Percentiles rank a stretch among this genome's conserved stretches.
These are phyloP conservation scores for Hemiscyllium ocellatum DNA, from an alignment of 2,113 vertebrate species.

Conservation along the genomic window DNA sequence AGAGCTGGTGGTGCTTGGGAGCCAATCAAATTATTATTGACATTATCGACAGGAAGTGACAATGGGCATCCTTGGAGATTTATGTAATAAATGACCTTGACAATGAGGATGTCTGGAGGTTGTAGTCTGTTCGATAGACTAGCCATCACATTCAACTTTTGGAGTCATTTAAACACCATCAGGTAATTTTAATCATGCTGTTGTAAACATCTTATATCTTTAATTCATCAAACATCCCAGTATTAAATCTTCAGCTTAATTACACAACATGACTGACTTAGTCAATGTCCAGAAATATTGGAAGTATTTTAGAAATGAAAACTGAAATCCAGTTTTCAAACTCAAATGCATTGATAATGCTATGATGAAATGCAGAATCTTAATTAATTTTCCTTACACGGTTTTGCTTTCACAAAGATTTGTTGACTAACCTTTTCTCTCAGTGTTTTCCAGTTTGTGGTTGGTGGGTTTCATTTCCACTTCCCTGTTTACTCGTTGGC, in stretches of 20 bases:
- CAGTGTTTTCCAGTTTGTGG: not conserved
- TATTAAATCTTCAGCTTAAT: not conserved
- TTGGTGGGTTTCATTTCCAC: slow-evolving; percentile 25
- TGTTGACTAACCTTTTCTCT: not conserved
- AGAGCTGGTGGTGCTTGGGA: not conserved
- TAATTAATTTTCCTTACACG: not conserved
- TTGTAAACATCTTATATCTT: not conserved
- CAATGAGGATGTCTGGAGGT: not conserved
- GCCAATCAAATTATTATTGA: not conserved
- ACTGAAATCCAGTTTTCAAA: too few relatives aligned
- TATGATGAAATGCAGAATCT: too few relatives aligned
- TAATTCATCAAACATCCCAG: not conserved
- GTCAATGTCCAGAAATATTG: not conserved
- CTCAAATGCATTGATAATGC: too few relatives aligned
- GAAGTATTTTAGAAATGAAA: not conserved
- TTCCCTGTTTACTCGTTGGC: slow-evolving; percentile 12
- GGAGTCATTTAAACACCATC: not conserved
- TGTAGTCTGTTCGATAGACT: not conserved
- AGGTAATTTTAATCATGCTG: not conserved
- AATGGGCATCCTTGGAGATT: not conserved
- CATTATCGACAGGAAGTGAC: not conserved
- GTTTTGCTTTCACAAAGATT: not conserved
- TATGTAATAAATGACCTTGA: not conserved
- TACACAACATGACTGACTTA: not conserved
- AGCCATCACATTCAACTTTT: not conserved